phyloP scores from a whole-genome alignment of 2,888 invertebrate species.

The Poecilobothrus nobilitatus region DNA sequence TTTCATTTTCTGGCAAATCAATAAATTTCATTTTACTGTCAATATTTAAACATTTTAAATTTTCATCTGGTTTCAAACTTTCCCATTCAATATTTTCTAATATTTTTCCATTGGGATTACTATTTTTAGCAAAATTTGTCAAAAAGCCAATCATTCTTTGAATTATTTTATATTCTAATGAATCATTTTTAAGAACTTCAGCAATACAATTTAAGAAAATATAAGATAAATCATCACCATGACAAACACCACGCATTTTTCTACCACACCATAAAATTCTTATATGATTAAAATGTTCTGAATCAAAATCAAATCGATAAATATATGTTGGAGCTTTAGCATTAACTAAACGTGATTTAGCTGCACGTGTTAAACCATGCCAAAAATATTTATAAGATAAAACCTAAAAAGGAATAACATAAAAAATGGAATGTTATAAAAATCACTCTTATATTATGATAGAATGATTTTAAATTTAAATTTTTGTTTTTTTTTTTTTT shows the following conservation, averaged over 20 bases:
- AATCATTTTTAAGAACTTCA: slow-evolving; percentile 34
- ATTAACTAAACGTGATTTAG: slow-evolving; percentile 30
- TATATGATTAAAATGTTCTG: slow-evolving; percentile 40
- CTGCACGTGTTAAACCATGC: slow-evolving; percentile 37
- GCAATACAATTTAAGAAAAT: slow-evolving; percentile 40
- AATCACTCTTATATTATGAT: not conserved
- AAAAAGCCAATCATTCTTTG: slow-evolving; percentile 36
- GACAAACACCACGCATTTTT: slow-evolving; percentile 40
- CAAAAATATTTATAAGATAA: slow-evolving; percentile 37
- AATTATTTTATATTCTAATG: slow-evolving; percentile 39
- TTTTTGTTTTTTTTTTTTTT: not conserved
- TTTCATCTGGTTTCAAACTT: slow-evolving; percentile 27
- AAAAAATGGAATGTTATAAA: not conserved
- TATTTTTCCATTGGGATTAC: slow-evolving; percentile 34
- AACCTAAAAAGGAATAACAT: slow-evolving; percentile 26
- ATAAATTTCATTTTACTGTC: slow-evolving; percentile 39
- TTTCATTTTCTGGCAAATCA: slow-evolving; percentile 39
- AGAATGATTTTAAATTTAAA: not conserved
- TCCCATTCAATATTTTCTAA: slow-evolving; percentile 21
- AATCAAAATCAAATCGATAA: slow-evolving; percentile 42
- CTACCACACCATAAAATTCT: slow-evolving; percentile 39
- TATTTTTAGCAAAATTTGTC: slow-evolving; percentile 37
- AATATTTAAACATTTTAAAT: slow-evolving; percentile 37
- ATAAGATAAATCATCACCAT: slow-evolving; percentile 42
- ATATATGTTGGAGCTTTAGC: slow-evolving; percentile 36